phyloP scores from a whole-genome alignment of 2,797 vertebrate genomes.

The Smutsia gigantea region DNA sequence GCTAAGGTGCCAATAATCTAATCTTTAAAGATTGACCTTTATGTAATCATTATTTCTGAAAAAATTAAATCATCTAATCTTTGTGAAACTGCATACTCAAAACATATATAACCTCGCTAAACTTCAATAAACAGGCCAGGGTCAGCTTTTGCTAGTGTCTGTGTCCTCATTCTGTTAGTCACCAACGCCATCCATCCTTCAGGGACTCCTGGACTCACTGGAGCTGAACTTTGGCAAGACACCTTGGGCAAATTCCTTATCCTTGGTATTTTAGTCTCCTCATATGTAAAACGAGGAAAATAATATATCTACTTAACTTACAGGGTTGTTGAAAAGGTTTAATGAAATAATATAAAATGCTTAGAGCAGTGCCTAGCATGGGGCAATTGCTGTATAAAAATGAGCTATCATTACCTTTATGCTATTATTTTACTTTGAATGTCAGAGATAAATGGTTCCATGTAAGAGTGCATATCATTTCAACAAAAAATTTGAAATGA shows the following conservation, averaged over 20 bases:
- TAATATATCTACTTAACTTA: background rate
- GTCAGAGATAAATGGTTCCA: background rate
- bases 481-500: slow-evolving; percentile 37
- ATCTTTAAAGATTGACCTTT: no score
- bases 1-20: no score
- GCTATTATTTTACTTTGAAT: slow-evolving; percentile 44
- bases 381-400: background rate
- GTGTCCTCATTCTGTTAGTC: no score
- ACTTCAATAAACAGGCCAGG: no score
- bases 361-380: background rate
- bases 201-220: no score
- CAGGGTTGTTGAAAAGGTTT: background rate
- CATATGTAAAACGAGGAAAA: background rate
- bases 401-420: background rate
- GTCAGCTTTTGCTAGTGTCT: no score
- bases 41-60: no score
- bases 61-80: no score
- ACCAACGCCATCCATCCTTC: no score
- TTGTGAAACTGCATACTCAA: no score
- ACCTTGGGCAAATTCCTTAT: background rate
- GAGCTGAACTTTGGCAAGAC: no score
- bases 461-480: background rate
- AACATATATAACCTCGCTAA: no score
- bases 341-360: background rate
- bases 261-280: background rate